Evolutionary conservation across 2,113 vertebrate genomes (phyloP).

Genomic region (Crypturellus undulatus): DNA sequence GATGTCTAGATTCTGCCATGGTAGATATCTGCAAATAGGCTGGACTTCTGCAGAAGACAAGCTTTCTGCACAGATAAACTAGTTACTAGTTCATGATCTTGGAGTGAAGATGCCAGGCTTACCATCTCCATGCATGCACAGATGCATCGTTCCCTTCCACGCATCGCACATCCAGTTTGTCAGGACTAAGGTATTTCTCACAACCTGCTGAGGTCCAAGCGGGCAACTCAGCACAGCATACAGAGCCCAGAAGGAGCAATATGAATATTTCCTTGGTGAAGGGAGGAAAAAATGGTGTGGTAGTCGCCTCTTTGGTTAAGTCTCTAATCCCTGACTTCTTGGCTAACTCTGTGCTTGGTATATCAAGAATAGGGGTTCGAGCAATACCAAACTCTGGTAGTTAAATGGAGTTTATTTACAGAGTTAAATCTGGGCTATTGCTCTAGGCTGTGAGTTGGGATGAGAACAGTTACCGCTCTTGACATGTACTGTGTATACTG

Average conservation of each 20-base stretch:
- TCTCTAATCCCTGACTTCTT: neutral
- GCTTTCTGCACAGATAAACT: neutral
- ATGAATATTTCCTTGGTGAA: neutral
- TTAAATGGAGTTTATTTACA: neutral
- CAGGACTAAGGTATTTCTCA: neutral
- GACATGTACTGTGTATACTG: neutral
- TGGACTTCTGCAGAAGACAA: neutral
- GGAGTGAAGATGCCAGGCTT: neutral
- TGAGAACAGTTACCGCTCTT: neutral
- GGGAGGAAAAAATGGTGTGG: neutral
- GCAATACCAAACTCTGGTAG: neutral
- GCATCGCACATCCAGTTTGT: neutral
- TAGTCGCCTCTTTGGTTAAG: neutral
- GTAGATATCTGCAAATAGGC: neutral
- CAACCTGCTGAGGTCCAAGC: neutral
- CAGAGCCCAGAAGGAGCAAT: neutral
- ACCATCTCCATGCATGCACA: accelerated
- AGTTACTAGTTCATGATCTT: neutral
- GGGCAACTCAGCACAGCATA: neutral
- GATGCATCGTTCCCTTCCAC: neutral
- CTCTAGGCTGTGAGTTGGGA: neutral
- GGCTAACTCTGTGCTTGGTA: neutral
- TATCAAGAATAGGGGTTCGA: neutral
- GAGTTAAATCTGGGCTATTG: neutral
- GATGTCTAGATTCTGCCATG: neutral